These are phyloP conservation scores for Hedychridium roseum DNA, from an alignment of 2,888 invertebrate genomes.

Conservation along the genomic window DNA sequence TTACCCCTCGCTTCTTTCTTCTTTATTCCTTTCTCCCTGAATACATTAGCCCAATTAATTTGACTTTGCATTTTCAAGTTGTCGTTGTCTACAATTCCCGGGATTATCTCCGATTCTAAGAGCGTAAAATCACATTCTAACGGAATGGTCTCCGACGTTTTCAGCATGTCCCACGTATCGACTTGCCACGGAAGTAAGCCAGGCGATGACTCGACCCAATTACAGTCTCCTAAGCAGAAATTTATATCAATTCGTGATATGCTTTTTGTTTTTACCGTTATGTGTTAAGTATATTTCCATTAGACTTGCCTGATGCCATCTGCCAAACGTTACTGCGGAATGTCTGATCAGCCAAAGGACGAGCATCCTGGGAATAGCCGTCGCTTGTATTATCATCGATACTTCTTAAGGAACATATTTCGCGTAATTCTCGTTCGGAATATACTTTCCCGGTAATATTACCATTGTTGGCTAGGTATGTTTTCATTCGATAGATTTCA, in stretches of 20 bases:
- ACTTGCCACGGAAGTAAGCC: constrained; percentile 66
- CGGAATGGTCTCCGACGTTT: constrained; percentile 20
- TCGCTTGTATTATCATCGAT: constrained; percentile 9
- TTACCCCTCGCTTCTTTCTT: constrained; percentile 35
- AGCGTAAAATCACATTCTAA: constrained; percentile 16
- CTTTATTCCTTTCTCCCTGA: constrained; percentile 43
- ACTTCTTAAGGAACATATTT: neutral
- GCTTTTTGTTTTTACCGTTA: neutral
- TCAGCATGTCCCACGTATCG: constrained; percentile 36
- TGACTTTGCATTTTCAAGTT: constrained; percentile 42
- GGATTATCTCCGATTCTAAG: constrained; percentile 36
- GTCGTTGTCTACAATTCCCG: constrained; percentile 46
- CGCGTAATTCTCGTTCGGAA: constrained; percentile 64
- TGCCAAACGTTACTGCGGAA: constrained; percentile 49
- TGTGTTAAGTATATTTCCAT: constrained; percentile 2
- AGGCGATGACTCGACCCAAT: constrained; percentile 66
- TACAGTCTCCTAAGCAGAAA: constrained; percentile 43
- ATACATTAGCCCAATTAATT: constrained; percentile 52
- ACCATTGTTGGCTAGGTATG: constrained; percentile 23
- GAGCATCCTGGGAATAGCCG: neutral
- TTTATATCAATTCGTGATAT: constrained; percentile 5
- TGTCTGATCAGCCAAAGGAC: constrained; percentile 35
- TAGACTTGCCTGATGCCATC: constrained; percentile 37
- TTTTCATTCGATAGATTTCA: constrained; percentile 51
- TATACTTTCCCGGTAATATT: constrained; percentile 57